phyloP scores from a whole-genome alignment of 1,140 invertebrate species.

The Bombus confusus region DNA sequence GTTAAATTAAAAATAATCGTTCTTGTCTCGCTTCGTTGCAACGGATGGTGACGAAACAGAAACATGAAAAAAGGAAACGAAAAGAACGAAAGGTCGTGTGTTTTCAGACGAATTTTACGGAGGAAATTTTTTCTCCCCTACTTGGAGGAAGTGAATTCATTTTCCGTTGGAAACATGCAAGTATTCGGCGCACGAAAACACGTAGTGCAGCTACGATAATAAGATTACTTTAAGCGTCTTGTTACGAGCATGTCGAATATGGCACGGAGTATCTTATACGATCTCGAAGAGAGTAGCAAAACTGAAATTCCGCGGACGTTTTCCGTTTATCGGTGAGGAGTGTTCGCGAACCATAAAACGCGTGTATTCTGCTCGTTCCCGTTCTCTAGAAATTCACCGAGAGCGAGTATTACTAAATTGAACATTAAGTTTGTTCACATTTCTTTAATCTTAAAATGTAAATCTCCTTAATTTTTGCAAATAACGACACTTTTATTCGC shows the following conservation, averaged over 20 bases:
- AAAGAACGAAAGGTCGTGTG: too few species aligned
- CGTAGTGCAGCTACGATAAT: slow-evolving; percentile 24
- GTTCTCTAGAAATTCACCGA: not conserved
- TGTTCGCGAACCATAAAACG: slow-evolving; percentile 5
- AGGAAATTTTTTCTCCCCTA: not conserved
- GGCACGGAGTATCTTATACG: not conserved
- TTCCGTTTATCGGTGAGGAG: not conserved
- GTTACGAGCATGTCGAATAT: slow-evolving; percentile 14
- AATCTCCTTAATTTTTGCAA: too few species aligned
- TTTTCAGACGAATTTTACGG: not conserved
- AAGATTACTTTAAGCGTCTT: slow-evolving; percentile 23
- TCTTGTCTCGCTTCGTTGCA: not conserved
- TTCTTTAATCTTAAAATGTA: not conserved
- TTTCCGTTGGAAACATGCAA: not conserved
- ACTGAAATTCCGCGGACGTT: slow-evolving; percentile 9
- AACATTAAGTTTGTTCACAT: not conserved
- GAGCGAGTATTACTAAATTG: not conserved
- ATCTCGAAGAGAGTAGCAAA: not conserved
- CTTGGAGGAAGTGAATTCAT: not conserved
- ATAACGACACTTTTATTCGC: too few species aligned
- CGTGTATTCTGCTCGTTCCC: not conserved
- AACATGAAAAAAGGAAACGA: not conserved
- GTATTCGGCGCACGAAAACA: not conserved
- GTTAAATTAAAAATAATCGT: slow-evolving; percentile 46
- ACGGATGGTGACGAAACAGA: not conserved